Base-by-base conservation (phyloP, 53 echinoderm and acorn worm genomes). In the Holothuria scabra region DNA sequence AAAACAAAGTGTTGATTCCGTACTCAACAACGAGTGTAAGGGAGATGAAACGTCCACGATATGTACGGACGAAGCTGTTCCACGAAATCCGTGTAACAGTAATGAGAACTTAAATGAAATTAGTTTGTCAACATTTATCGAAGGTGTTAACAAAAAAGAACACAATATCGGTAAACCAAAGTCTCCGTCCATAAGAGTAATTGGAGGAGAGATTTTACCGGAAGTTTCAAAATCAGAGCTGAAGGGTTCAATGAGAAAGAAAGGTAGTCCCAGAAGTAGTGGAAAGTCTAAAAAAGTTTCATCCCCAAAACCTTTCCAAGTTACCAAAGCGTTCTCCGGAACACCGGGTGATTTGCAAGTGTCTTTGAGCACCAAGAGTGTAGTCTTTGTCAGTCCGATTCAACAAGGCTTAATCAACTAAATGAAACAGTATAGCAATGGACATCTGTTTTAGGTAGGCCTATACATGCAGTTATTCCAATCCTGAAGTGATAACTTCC, bases 341-440 rank as follows among this genome's bases (percentile, higher is more conserved):
- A 3, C 46, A 37, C n/a, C 41, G 26, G 52, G 59, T 33, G 19
- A 63, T 10, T 65, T 52, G 25, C 75, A 79, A 18, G 85, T 88
- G 12, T 41, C 87, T 31, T 22, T 93, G 55, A 87, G 82, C 44
- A 93, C 87, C 1, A 80, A 93, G 44, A 57, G 87, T 68, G 90
- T 93, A 7, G 90, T 90, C 7, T 93, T 93, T 83, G 86, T 93
- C 12, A 93, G 90, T 84, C 93, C 93, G 19, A 65, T 79, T 8
- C 29, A 85, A 29, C 64, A 85, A 56, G 41, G 41, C 41, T 41
- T 41, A 10, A 41, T 41, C 41, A 3, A 8, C 41, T 10, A n/a
- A 41, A 41, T 41, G 7, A 10, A 41, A 41, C 41, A 41, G n/a
- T 41, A 41, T 41, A 41, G 41, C 7, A 41, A 2, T 2, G 41